These are phyloP conservation scores for Brachionus manjavacas DNA, from an alignment of 1,140 invertebrate genomes.

Conservation along the genomic window DNA sequence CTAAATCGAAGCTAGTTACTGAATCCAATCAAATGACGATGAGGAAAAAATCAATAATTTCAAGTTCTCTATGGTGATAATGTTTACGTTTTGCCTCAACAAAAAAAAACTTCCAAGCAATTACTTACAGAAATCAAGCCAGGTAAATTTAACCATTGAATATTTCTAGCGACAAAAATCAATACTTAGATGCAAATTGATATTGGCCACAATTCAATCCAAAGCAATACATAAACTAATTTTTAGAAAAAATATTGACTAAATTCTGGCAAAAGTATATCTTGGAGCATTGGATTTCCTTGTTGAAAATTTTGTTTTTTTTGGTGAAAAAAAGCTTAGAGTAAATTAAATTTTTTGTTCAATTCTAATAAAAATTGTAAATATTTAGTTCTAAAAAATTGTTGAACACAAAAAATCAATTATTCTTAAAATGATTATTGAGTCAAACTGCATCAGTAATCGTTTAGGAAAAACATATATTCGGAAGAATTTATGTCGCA, in stretches of 20 bases:
- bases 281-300: neutral
- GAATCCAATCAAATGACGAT: neutral
- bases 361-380: too few relatives aligned
- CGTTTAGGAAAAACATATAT: too few relatives aligned
- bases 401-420: too few relatives aligned
- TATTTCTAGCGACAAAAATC: neutral
- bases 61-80: slow-evolving; percentile 18
- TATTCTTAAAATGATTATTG: too few relatives aligned
- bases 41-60: slow-evolving; percentile 25
- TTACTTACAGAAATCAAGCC: neutral
- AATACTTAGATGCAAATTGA: neutral
- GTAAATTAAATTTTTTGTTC: too few relatives aligned
- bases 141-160: neutral
- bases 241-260: neutral
- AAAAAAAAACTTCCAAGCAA: slow-evolving; percentile 1
- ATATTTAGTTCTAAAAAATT: too few relatives aligned
- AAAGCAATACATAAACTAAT: neutral
- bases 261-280: neutral
- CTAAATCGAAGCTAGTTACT: neutral
- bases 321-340: neutral
- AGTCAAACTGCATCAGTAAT: too few relatives aligned
- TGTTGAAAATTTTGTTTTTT: neutral
- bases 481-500: too few relatives aligned
- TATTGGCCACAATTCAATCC: neutral
- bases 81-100: neutral